Evolutionary conservation across 2,113 vertebrate genomes (phyloP), one percentile per base, ranked within the genome.

Genomic region (Hylia prasina): DNA sequence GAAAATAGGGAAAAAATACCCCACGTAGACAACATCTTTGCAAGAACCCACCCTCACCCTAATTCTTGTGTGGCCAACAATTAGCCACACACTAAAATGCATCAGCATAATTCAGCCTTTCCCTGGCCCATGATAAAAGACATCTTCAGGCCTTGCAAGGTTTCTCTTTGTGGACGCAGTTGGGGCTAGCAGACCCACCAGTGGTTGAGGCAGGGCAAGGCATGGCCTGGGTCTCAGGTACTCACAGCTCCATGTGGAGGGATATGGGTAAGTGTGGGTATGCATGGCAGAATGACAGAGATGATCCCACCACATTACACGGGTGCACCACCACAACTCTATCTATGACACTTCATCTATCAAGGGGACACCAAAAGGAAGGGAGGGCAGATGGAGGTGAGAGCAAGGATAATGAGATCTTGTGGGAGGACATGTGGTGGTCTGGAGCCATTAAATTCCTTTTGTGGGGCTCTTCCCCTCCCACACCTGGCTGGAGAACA

Each of bases 351-450:
- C 31, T 48, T 66, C 39, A 24, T 37, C 47, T n/a, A 2, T 19
- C 17, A 50, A 23, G 50, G 33, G 21, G 27, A 18, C 45, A 61
- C 12, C 1, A 3, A 23, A 13, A 60, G 51, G 30, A 56, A 51
- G 1, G 2, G 30, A 68, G 21, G 14, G 42, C 22, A 40, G 42
- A 69, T 1, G 3, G 35, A 56, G 27, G 7, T 10, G 10, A 84
- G n/a, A 15, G 9, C 1, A 0, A 54, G 21, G 25, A 51, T 76
- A 28, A 50, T 24, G 25, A 76, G 28, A 63, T 25, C 25, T 40
- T 82, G 19, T 11, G 22, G 56, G 11, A 71, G 24, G 31, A 30
- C 22, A 42, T 0, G 0, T 4, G 2, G 28, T 3, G 12, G 7
- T 48, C 31, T 45, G 16, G 23, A 73, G 13, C 16, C 30, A 37